A percentile compares a stretch with the other conserved stretches of the same genome.
Conservation (phyloP, 2,888 invertebrate genomes). For the Criorhina ranunculi region DNA sequence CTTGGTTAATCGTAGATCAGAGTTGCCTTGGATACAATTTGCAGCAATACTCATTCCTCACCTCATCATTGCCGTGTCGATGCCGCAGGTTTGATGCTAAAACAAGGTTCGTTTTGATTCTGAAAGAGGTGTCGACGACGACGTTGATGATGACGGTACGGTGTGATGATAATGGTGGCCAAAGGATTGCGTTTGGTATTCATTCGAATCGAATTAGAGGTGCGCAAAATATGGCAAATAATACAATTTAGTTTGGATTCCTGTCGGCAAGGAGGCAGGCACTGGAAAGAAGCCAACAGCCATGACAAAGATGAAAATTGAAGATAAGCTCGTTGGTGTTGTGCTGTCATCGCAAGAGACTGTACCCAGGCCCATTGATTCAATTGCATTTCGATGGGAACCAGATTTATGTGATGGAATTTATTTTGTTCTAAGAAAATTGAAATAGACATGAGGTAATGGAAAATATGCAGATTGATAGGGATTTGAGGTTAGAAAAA, state of each 20-base stretch:
- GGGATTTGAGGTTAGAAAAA: background rate
- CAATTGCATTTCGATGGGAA: constrained; percentile 57
- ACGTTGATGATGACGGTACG: constrained; percentile 17
- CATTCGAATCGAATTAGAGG: constrained; percentile 76
- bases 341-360: background rate
- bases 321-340: constrained; percentile 40
- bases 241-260: constrained; percentile 57
- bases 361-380: constrained; percentile 15
- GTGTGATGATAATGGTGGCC: constrained; percentile 34
- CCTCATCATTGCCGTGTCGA: constrained; percentile 46
- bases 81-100: constrained; percentile 28
- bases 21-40: constrained; percentile 67
- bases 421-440: constrained; percentile 2
- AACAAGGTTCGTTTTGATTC: constrained; percentile 44
- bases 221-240: constrained; percentile 74
- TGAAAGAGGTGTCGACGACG: constrained; percentile 48
- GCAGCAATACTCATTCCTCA: constrained; percentile 49
- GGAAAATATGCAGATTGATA: background rate
- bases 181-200: constrained; percentile 63
- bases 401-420: constrained; percentile 44
- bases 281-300: constrained; percentile 24
- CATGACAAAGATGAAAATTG: constrained; percentile 62
- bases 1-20: constrained; percentile 74
- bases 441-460: background rate
- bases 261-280: background rate